Conservation (phyloP, 2,113 vertebrate species). For the Anarhynchus alexandrinus region DNA sequence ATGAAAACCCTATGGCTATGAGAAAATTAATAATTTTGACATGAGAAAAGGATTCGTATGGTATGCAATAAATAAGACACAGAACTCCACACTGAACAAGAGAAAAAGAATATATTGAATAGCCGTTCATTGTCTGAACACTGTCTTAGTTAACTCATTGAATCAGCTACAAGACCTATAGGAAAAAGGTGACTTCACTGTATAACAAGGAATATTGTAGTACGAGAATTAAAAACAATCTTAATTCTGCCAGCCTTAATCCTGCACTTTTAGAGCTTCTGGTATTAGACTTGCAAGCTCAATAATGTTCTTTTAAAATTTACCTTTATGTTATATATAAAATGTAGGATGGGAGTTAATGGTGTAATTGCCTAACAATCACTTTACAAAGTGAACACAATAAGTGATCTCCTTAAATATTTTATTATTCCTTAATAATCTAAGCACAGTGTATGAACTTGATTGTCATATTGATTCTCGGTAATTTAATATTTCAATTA, state of each 20-base stretch:
- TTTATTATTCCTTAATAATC: constrained; percentile 45
- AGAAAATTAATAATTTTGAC: background rate
- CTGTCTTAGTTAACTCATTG: background rate
- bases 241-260: background rate
- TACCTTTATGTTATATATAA: background rate
- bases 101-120: background rate
- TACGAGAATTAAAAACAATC: background rate
- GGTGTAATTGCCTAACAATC: background rate
- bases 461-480: constrained; percentile 51
- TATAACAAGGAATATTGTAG: too few species aligned
- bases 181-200: background rate
- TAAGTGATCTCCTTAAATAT: constrained; percentile 33
- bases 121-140: background rate
- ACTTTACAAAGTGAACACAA: background rate
- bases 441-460: constrained; percentile 29
- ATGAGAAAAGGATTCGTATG: background rate
- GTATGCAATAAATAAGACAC: background rate
- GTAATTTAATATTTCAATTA: constrained; percentile 45
- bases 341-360: background rate
- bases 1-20: background rate
- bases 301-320: background rate
- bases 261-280: background rate
- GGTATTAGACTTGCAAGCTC: background rate
- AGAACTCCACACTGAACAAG: background rate
- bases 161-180: background rate